These are phyloP conservation scores for Otis tarda DNA, from an alignment of 2,113 vertebrate genomes.

Conservation along the genomic window DNA sequence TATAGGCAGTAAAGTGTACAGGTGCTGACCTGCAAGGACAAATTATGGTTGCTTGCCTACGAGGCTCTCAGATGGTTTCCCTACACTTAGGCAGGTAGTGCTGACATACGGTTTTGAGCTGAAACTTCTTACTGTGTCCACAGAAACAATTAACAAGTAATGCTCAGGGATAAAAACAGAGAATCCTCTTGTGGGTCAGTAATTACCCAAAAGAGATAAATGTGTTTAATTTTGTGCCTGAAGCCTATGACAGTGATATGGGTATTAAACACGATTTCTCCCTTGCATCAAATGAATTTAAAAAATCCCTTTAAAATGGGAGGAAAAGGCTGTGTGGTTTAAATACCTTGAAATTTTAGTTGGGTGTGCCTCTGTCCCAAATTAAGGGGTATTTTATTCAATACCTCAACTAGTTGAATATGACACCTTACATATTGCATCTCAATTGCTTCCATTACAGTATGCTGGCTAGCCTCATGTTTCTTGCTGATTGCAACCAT, in stretches of 20 bases:
- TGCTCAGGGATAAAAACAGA: neutral
- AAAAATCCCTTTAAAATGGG: neutral
- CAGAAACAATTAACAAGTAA: neutral
- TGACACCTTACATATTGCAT: neutral
- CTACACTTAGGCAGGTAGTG: neutral
- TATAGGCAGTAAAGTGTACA: neutral
- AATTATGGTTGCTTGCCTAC: neutral
- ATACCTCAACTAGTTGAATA: neutral
- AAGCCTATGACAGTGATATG: neutral
- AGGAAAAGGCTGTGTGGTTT: neutral
- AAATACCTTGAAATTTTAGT: neutral
- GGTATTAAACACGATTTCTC: neutral
- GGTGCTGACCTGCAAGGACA: neutral
- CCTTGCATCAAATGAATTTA: neutral
- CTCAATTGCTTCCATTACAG: neutral
- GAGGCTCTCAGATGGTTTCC: neutral
- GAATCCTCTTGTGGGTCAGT: neutral
- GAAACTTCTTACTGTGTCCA: neutral
- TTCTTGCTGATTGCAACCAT: neutral
- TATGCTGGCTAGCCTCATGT: neutral
- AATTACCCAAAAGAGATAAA: neutral
- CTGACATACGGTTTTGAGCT: neutral
- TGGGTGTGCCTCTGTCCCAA: neutral
- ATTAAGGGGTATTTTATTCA: neutral
- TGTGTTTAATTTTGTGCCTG: conserved; percentile 2